Base-by-base conservation (phyloP, 1,140 invertebrate genomes). In the Drosophila melanogaster region DNA sequence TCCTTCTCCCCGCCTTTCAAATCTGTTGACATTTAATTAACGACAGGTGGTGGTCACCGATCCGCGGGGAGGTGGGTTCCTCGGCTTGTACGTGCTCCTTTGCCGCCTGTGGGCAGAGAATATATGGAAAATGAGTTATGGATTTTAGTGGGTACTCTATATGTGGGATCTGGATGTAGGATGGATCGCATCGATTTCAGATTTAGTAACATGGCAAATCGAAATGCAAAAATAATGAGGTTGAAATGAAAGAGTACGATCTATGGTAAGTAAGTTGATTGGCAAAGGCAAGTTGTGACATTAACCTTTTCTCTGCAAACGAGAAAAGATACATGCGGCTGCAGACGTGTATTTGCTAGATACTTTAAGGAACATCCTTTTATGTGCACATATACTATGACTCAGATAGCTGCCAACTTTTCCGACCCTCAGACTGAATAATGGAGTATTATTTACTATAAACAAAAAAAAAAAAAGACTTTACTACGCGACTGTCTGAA, bases 21-120 rank as follows among this genome's bases (percentile, higher is more conserved):
- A 58, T 67, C 78, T 86, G 83, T 86, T 87, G 83, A 87, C 83
- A 87, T 87, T 87, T 87, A 87, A 87, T 87, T 87, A 87, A 83
- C 65, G 79, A 64, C 81, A 86, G 81, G 83, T 87, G 81, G 60
- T 59, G 55, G 79, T 30, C 59, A n/a, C 41, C 33, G 59, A 54
- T 55, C 53, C 38, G 22, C 41, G 24, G 24, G 10, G 12, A 6
- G 14, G 22, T 8, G 37, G 37, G 12, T 14, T 14, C 6, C 19
- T 24, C 12, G 12, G n/a, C 30, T 62, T 12, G 69, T 56, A 51
- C 55, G 54, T 60, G 46, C 46, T 50, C n/a, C 26, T 30, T 33
- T 70, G 22, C 11, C 71, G 22, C 11, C 71, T 74, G 71, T 74
- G 71, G 71, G 69, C 40, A 73, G 70, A 60, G 35, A 50, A 33